phyloP scores from a whole-genome alignment of 2,888 invertebrate species.

The Rotaria sp. region DNA sequence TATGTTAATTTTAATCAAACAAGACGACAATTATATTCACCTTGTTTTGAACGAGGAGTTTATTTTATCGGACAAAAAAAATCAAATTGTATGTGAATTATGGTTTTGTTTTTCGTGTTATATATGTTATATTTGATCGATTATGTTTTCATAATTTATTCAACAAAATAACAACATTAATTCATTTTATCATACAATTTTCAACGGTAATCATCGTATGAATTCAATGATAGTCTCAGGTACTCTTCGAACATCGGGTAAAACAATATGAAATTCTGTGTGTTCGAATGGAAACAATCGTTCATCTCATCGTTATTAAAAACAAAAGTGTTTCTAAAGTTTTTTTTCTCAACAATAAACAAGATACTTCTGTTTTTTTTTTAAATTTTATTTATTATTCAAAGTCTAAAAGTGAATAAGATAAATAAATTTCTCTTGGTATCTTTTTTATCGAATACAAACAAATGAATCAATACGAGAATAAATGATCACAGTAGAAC shows the following conservation, averaged over 20 bases:
- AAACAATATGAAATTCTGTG: neutral
- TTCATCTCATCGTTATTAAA: neutral
- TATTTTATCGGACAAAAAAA: conserved; percentile 8
- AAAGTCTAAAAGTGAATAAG: neutral
- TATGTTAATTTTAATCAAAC: neutral
- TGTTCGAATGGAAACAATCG: neutral
- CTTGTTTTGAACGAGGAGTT: neutral
- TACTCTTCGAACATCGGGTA: neutral
- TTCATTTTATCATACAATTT: neutral
- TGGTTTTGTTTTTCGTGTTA: neutral
- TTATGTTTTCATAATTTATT: neutral
- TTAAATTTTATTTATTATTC: neutral
- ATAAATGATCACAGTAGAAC: neutral
- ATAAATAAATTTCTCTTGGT: neutral
- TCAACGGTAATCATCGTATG: neutral
- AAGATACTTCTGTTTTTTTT: too few relatives aligned
- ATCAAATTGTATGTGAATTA: neutral
- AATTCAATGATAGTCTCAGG: neutral
- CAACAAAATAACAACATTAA: neutral
- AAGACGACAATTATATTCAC: neutral
- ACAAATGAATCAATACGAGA: neutral
- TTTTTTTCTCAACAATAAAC: too few relatives aligned
- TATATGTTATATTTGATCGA: neutral
- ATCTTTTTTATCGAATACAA: neutral
- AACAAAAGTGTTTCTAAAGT: too few relatives aligned